Conservation (phyloP, 2,797 vertebrate species). For the Oceanodroma leucorhoa region DNA sequence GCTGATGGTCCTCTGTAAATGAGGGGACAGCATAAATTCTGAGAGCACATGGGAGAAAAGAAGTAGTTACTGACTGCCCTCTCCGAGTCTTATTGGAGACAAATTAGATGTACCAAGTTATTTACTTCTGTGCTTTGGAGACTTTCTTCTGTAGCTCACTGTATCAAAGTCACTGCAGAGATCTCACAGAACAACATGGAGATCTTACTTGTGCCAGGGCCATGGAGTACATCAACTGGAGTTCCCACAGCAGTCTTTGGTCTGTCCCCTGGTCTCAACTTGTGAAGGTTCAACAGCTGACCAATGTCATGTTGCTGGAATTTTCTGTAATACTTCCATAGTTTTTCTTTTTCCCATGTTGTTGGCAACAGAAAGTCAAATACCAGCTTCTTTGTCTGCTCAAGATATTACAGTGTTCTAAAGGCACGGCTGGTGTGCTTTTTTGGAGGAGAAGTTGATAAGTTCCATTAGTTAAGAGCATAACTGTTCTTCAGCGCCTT, state of each 20-base stretch:
- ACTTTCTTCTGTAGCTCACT: neutral
- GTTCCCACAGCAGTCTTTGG: neutral
- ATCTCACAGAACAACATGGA: neutral
- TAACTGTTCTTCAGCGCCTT: slow-evolving; percentile 18
- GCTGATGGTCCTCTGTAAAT: neutral
- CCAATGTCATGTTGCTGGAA: neutral
- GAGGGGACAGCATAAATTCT: neutral
- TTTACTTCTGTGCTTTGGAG: neutral
- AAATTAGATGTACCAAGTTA: neutral
- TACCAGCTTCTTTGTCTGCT: neutral
- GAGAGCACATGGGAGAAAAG: neutral
- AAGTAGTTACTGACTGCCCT: neutral
- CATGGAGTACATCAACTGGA: neutral
- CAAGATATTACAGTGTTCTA: neutral
- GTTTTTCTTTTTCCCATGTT: neutral
- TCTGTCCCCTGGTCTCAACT: neutral
- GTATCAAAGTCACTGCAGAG: neutral
- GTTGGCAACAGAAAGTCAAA: neutral
- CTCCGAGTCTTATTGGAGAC: fast-evolving
- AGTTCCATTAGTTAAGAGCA: neutral
- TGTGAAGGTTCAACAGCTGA: neutral
- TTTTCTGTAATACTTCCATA: neutral
- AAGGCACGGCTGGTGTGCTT: neutral
- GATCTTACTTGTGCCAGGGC: neutral
- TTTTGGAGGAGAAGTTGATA: neutral